These are phyloP conservation scores for Microplitis manilae DNA, from an alignment of 2,888 invertebrate genomes.

Conservation along the genomic window DNA sequence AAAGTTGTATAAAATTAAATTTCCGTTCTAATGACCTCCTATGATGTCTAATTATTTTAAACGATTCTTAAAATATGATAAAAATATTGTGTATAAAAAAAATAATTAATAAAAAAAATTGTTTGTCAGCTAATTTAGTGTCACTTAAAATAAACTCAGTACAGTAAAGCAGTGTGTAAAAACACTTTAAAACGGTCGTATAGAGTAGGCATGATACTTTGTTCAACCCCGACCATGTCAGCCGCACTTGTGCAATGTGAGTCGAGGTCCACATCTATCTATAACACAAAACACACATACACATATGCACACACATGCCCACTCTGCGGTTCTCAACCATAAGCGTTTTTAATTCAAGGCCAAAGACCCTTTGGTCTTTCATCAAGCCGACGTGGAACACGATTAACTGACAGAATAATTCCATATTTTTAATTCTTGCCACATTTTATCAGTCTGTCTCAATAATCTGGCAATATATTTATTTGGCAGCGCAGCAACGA, in stretches of 20 bases:
- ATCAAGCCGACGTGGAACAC: not conserved
- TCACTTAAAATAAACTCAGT: not conserved
- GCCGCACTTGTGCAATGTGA: slow-evolving; percentile 59
- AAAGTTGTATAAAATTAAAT: too few relatives aligned
- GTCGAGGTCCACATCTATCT: slow-evolving; percentile 56
- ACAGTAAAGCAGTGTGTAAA: not conserved
- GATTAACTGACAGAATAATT: not conserved
- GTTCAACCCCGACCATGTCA: slow-evolving; percentile 38
- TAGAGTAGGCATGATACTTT: not conserved
- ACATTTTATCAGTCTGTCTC: not conserved
- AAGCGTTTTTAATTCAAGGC: slow-evolving; percentile 38
- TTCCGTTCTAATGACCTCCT: too few relatives aligned
- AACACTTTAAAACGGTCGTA: slow-evolving; percentile 43
- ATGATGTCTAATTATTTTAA: too few relatives aligned
- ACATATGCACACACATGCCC: too few relatives aligned
- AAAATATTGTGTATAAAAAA: too few relatives aligned
- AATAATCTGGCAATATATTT: not conserved
- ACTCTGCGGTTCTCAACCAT: slow-evolving; percentile 39
- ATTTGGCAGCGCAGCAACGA: too few relatives aligned
- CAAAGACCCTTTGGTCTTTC: slow-evolving; percentile 34
- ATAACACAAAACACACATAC: slow-evolving; percentile 46
- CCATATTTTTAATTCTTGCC: not conserved
- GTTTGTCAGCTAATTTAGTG: not conserved
- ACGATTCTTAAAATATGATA: too few relatives aligned
- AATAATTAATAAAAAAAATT: too few relatives aligned